Evolutionary conservation across 2,888 invertebrate species (phyloP).

Genomic region (Lottia scabra): DNA sequence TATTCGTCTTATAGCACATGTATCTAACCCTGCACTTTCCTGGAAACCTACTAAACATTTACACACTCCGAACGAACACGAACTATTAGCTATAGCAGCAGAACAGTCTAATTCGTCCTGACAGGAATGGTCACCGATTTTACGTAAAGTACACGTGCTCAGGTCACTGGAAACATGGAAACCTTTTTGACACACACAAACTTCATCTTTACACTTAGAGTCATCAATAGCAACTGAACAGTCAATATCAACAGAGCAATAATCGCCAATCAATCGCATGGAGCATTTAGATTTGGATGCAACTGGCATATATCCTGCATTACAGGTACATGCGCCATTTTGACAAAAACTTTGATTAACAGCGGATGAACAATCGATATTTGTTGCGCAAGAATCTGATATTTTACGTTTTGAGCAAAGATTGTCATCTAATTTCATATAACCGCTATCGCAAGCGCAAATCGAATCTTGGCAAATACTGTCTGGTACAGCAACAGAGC

Average conservation of each 20-base stretch:
- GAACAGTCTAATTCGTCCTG: not conserved
- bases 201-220: not conserved
- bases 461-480: not conserved
- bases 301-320: not conserved
- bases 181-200: not conserved
- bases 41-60: not conserved
- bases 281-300: not conserved
- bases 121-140: not conserved
- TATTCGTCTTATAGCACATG: not conserved
- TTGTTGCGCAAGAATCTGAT: conserved; percentile 10
- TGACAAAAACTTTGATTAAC: conserved; percentile 15
- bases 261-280: not conserved
- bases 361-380: conserved; percentile 16
- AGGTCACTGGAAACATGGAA: not conserved
- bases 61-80: not conserved
- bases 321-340: not conserved
- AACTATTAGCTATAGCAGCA: not conserved
- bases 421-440: not conserved
- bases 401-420: conserved; percentile 12
- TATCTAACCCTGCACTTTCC: not conserved
- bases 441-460: conserved; percentile 18
- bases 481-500: not conserved
- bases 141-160: not conserved
- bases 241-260: conserved; percentile 3
- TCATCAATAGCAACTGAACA: not conserved